Evolutionary conservation across 2,113 vertebrate genomes (phyloP), one percentile per base, ranked within the genome.

Genomic region (Pedionomus torquatus): DNA sequence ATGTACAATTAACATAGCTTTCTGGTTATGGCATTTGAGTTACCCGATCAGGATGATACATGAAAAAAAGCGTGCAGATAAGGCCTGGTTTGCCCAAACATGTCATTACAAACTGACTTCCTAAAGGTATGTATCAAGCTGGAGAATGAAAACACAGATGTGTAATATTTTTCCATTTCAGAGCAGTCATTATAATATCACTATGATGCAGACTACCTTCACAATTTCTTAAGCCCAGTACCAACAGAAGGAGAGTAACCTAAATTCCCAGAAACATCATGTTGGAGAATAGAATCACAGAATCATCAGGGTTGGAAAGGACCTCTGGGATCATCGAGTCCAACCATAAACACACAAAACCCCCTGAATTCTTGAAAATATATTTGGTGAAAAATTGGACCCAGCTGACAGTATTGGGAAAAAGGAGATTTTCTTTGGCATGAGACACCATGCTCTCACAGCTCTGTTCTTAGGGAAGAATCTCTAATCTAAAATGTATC

Each of bases 1-100:
- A 54, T 3, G 26, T 31, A 33, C 64, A 89, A 89, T 94, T 92
- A 95, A 94, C 87, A 94, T 79, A 95, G 55, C 87, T 95, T 87
- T 94, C 77, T 95, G 80, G 25, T 95, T 92, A 87, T 83, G 83
- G 83, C 69, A 92, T 81, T 70, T 71, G 55, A 25, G 35, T 95
- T 92, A 71, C 83, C 79, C 46, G 41, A 58, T 76, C 72, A 61
- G 72, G 79, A 92, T 55, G 93, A 71, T 87, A 76, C 72, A 68
- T 41, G 51, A 78, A 70, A 83, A 83, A 85, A 92, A 83, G 4
- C 60, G 37, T 23, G 68, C 69, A 92, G 92, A 87, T 93, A 88
- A 96, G 48, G 83, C 83, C 70, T 64, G 3, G 0, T 83, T 83
- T 95, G 90, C 92, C 92, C 76, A 60, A 93, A 93, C 90, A 75